Base-by-base conservation (phyloP, 1,140 invertebrate genomes). In the Drosophila tristis region DNA sequence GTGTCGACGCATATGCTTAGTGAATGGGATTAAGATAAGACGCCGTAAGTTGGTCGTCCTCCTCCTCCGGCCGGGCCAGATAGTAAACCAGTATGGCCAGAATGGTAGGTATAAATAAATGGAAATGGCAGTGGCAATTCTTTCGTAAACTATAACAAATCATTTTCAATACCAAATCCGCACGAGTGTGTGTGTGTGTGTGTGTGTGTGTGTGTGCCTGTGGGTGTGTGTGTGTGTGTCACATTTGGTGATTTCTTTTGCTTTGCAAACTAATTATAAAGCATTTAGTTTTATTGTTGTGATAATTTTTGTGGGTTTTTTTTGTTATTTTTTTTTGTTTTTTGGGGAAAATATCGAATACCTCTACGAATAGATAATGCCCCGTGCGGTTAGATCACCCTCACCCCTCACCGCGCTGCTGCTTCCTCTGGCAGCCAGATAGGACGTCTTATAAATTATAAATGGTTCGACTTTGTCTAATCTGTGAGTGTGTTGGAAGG, bases 241-340 rank as follows among this genome's bases (percentile, higher is more conserved):
- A 31, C 15, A 13, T 13, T 47, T 44, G 15, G 47, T 50, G 50
- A 51, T 20, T 78, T 67, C 49, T 63, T 65, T 74, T 58, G 60
- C 35, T 75, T 84, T 73, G 78, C 60, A 68, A 80, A 86, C 80
- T 90, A 90, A 90, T 90, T 90, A 90, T 90, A 80, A 90, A 90
- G 74, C 87, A 82, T 90, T 90, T 90, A 87, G 82, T 78, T 90
- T 90, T 90, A 87, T 90, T 90, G 82, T 90, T 87, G 79, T 80
- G 87, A 87, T 90, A 87, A 87, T 90, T 71, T 60, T 47, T 63
- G 59, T 43, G 50, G 53, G 39, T 55, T 68, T 53, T 59, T 64
- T 54, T 55, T 47, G 73, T 64, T 78, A 20, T 42, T 31, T 49
- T 20, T 20, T 20, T 42, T 31, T 49, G 15, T 20, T 20, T 20